These are phyloP conservation scores for Notolabrus celidotus DNA, from an alignment of 2,797 vertebrate species.

Conservation along the genomic window DNA sequence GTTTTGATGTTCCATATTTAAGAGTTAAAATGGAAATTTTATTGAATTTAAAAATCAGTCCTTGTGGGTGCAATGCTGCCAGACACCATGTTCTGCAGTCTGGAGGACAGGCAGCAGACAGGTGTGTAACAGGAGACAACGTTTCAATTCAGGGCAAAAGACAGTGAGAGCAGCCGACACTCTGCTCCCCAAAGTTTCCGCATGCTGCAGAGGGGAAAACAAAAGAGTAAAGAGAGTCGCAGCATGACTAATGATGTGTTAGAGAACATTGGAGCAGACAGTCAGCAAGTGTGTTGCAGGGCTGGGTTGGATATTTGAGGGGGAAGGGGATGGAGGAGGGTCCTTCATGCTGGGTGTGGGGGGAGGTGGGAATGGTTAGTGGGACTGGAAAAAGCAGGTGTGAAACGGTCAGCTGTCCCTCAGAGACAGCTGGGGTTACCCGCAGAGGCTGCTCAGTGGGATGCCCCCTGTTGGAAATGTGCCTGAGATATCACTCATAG, in stretches of 20 bases:
- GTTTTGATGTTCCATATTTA: not conserved
- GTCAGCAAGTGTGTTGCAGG: not conserved
- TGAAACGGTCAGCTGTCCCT: slow-evolving; percentile 54
- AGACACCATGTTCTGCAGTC: slow-evolving; percentile 67
- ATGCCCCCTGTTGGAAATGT: slow-evolving; percentile 27
- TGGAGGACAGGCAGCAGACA: slow-evolving; percentile 72
- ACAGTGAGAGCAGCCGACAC: slow-evolving; percentile 32
- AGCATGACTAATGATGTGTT: not conserved
- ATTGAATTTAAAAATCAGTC: not conserved
- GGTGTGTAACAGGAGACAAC: slow-evolving; percentile 79
- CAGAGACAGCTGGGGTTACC: slow-evolving; percentile 44
- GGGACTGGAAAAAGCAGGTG: slow-evolving; percentile 64
- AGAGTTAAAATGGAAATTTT: not conserved
- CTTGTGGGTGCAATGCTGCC: not conserved
- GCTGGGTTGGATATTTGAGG: slow-evolving; percentile 9
- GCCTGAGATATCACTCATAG: slow-evolving; percentile 10
- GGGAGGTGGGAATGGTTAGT: slow-evolving; percentile 16
- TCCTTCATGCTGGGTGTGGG: not conserved
- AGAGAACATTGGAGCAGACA: not conserved
- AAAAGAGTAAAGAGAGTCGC: not conserved
- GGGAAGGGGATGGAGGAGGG: not conserved
- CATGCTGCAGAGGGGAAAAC: not conserved
- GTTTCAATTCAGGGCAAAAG: slow-evolving; percentile 63
- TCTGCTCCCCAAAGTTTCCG: slow-evolving; percentile 9
- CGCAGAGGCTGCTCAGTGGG: slow-evolving; percentile 25